Evolutionary conservation across 1,140 invertebrate genomes (phyloP), one percentile per base, ranked within the genome.

Genomic region (Aradophagus sp.): DNA sequence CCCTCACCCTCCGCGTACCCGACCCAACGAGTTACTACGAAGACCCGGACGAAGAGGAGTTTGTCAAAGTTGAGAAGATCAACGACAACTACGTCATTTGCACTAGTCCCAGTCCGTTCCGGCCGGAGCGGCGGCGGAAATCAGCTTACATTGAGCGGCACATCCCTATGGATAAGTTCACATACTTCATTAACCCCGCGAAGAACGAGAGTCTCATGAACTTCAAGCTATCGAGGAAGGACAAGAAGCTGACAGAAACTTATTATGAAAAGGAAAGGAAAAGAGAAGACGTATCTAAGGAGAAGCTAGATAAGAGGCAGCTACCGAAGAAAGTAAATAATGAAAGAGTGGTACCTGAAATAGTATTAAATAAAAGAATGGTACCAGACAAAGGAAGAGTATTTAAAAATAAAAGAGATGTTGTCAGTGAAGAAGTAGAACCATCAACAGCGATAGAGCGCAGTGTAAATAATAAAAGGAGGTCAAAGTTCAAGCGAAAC

Each of bases 201-300:
- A 44, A 53, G 1, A 82, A 76, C 10, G 15, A 53, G 0, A 74
- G 74, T n/a, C 11, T 80, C 3, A 81, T 76, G 62, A 77, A 78
- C 31, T 83, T 80, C 26, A 82, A 79, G 45, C 78, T 85, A 70
- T 83, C 83, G 1, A 53, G 83, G 5, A 84, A 82, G 31, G 82
- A 86, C 34, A 86, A 86, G 38, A 86, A 85, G 44, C 65, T 81
- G 12, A 82, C 83, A 0, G 78, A 83, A 17, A 86, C 84, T 1
- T 84, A 84, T 50, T 56, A 78, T 2, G 84, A 86, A 48, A 76
- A 62, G 8, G 50, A 81, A 42, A 67, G 19, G 14, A 59, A 29
- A 7, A 59, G 15, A 10, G 13, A 20, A 14, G 16, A 29, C 1
- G 27, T 23, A n/a, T n/a, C n/a, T n/a, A n/a, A n/a, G n/a, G n/a